Conservation (phyloP, 2,888 invertebrate species). For the Tachina fera region DNA sequence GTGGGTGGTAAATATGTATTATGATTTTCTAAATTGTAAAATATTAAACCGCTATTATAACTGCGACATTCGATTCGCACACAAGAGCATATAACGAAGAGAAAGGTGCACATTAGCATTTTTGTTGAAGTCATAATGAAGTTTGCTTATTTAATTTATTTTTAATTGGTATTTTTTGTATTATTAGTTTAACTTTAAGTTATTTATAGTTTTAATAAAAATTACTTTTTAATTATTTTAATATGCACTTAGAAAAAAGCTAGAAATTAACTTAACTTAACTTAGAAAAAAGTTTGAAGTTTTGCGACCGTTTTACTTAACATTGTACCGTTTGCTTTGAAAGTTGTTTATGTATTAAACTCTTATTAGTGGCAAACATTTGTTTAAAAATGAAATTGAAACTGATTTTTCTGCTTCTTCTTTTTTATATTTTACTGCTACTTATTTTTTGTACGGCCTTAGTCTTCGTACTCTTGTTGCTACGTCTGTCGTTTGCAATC, state of each 20-base stretch:
- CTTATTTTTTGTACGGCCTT: not conserved
- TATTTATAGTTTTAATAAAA: slow-evolving; percentile 25
- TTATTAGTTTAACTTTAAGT: slow-evolving; percentile 10
- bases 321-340: slow-evolving; percentile 77
- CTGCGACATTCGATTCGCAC: slow-evolving; percentile 75
- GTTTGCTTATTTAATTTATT: slow-evolving; percentile 38
- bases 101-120: slow-evolving; percentile 19
- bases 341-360: slow-evolving; percentile 81
- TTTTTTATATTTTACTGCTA: not conserved
- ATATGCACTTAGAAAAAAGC: not conserved
- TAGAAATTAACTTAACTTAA: not conserved
- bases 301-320: slow-evolving; percentile 23
- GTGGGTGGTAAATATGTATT: slow-evolving; percentile 79
- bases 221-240: slow-evolving; percentile 38
- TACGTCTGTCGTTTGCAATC: slow-evolving; percentile 44
- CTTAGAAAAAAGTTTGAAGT: not conserved
- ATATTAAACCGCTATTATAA: slow-evolving; percentile 80
- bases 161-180: slow-evolving; percentile 3
- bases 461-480: slow-evolving; percentile 19
- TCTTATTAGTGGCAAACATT: slow-evolving; percentile 77
- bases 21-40: slow-evolving; percentile 78
- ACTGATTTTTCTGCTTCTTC: slow-evolving; percentile 72
- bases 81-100: not conserved
- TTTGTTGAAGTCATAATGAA: slow-evolving; percentile 29
- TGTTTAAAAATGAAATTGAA: slow-evolving; percentile 82